These are phyloP conservation scores for Philaethria dido DNA, from an alignment of 2,888 invertebrate genomes.

Conservation along the genomic window DNA sequence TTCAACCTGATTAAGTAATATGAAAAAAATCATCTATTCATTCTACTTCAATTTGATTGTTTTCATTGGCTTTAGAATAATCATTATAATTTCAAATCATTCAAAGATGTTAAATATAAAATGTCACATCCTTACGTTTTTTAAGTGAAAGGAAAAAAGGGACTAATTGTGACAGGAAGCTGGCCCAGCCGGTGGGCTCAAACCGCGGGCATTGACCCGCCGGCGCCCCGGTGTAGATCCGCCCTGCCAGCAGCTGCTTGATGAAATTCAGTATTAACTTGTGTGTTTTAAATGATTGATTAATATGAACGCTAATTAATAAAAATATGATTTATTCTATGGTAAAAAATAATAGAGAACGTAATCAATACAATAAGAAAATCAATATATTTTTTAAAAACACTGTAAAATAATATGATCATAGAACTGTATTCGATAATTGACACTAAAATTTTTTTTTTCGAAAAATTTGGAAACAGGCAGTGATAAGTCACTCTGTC, in stretches of 20 bases:
- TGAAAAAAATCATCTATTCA: no score
- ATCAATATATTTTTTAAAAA: no score
- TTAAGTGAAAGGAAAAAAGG: slow-evolving; percentile 57
- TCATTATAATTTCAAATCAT: neutral
- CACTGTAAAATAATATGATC: no score
- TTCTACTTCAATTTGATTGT: no score
- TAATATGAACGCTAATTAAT: neutral
- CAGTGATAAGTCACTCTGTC: no score
- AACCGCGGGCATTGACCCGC: slow-evolving; percentile 72
- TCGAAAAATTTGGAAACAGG: no score
- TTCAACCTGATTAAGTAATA: no score
- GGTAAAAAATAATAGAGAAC: no score
- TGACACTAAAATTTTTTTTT: no score
- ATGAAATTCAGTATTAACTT: slow-evolving; percentile 31
- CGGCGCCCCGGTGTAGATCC: slow-evolving; percentile 51
- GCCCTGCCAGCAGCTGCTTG: slow-evolving; percentile 49
- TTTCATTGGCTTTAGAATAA: no score
- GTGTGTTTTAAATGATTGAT: neutral
- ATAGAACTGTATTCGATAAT: no score
- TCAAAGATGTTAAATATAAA: slow-evolving; percentile 1
- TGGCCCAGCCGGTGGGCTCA: slow-evolving; percentile 72
- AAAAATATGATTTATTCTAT: neutral
- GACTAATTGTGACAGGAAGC: slow-evolving; percentile 80
- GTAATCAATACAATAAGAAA: no score
- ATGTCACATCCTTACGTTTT: slow-evolving; percentile 13